Percentiles rank a stretch among this genome's conserved stretches.
Conservation (phyloP, 2,113 vertebrate genomes). For the Gymnogyps californianus region DNA sequence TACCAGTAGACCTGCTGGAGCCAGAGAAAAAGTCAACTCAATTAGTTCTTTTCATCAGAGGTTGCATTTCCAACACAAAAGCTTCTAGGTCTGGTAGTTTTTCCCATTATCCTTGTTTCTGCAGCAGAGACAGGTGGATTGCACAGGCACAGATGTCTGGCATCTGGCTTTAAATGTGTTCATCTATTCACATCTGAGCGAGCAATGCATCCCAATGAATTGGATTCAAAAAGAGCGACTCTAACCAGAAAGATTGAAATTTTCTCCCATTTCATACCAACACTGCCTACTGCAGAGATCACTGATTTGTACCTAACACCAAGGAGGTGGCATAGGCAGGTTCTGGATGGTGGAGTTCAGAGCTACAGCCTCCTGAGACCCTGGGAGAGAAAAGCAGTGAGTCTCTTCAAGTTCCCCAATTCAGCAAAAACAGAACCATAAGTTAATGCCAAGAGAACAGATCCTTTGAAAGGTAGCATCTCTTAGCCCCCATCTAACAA, state of each 20-base stretch:
- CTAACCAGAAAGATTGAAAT: neutral
- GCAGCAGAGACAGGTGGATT: neutral
- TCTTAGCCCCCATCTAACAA: neutral
- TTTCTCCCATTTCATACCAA: neutral
- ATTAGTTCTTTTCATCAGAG: neutral
- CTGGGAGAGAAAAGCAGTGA: neutral
- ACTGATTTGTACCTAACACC: neutral
- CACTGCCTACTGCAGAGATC: neutral
- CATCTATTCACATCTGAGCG: neutral
- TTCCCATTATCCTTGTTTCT: neutral
- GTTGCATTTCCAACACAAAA: neutral
- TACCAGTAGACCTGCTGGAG: neutral
- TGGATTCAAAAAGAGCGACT: neutral
- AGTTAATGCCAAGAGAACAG: neutral
- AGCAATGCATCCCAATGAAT: neutral
- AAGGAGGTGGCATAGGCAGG: neutral
- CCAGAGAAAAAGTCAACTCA: neutral
- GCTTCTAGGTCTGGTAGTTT: neutral
- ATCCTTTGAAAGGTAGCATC: neutral
- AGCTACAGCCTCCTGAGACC: neutral
- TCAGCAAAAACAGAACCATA: neutral
- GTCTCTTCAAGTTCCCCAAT: neutral
- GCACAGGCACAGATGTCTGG: constrained; percentile 1
- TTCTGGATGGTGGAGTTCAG: neutral
- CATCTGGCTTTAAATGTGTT: constrained; percentile 26